Evolutionary conservation across 2,888 invertebrate genomes (phyloP), one percentile per base, ranked within the genome.

Genomic region (Gnatocerus cornutus): DNA sequence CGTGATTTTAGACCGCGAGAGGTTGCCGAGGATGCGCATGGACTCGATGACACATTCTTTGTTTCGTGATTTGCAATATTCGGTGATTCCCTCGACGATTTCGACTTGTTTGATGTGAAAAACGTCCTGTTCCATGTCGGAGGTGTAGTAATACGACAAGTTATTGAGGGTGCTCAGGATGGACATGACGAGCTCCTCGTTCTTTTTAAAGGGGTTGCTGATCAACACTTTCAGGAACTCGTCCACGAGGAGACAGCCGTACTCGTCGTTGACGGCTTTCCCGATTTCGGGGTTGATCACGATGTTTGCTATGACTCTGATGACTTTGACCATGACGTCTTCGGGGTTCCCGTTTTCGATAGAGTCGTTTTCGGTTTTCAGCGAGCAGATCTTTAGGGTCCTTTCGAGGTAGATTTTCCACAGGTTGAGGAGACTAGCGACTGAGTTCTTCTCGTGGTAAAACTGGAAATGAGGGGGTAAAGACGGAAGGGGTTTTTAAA

Each of bases 261-360:
- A 82, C 52, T 79, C 78, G 63, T 84, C 83, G 12, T 89, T 88
- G 72, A 95, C 83, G 0, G 88, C 88, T 37, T 89, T 88, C 0
- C 95, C 96, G 2, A 93, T 93, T 48, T 90, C 89, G 45, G 92
- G 90, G 78, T 93, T 90, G 69, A 96, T 90, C 68, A 94, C 92
- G 82, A 95, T 88, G 80, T 96, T 96, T 1, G 95, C 95, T 21
- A 96, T 87, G n/a, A 96, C 92, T 3, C 96, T 89, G 10, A 95
- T 90, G 45, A 91, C 91, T 87, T 92, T 92, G 43, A 92, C 88
- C 74, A 91, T 88, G 27, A 92, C 91, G 78, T 92, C 91, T 83
- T 91, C 91, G 70, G 87, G 85, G 78, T 87, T 87, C 53, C 85
- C 80, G 0, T 84, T 85, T 0, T 83, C 79, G 64, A 81, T 77